Evolutionary conservation across 2,888 invertebrate species (phyloP).

Genomic region (Mystacides longicornis): DNA sequence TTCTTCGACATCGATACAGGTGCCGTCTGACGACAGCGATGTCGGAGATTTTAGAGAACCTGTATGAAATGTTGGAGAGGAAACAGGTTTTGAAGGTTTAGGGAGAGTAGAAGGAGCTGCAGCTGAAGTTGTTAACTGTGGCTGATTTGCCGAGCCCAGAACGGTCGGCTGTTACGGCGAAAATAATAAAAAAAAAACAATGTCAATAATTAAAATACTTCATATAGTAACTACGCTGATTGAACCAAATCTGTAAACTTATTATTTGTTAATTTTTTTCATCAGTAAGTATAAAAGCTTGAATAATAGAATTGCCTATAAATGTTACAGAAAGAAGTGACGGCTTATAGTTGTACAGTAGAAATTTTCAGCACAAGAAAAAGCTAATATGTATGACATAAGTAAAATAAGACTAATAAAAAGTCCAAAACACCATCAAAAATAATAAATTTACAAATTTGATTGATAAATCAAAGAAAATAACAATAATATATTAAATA

Average conservation of each 20-base stretch:
- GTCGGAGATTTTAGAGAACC: constrained; percentile 9
- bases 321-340: not conserved
- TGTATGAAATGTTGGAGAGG: constrained; percentile 26
- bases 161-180: constrained; percentile 18
- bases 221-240: not conserved
- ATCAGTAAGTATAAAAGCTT: not conserved
- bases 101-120: constrained; percentile 32
- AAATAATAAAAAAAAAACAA: constrained; percentile 20
- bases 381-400: not conserved
- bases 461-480: not conserved
- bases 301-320: not conserved
- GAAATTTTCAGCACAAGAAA: not conserved
- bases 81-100: constrained; percentile 28
- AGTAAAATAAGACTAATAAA: not conserved
- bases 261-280: not conserved
- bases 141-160: constrained; percentile 19
- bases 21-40: constrained; percentile 13
- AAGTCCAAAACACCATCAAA: not conserved
- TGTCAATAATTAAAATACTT: constrained; percentile 3
- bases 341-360: not conserved
- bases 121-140: constrained; percentile 22
- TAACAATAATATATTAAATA: not conserved
- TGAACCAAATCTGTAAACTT: not conserved
- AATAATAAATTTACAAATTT: not conserved
- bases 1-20: constrained; percentile 18